phyloP scores from a whole-genome alignment of 37 sponge, comb jelly and placozoan species.

The Axinella damicornis region DNA sequence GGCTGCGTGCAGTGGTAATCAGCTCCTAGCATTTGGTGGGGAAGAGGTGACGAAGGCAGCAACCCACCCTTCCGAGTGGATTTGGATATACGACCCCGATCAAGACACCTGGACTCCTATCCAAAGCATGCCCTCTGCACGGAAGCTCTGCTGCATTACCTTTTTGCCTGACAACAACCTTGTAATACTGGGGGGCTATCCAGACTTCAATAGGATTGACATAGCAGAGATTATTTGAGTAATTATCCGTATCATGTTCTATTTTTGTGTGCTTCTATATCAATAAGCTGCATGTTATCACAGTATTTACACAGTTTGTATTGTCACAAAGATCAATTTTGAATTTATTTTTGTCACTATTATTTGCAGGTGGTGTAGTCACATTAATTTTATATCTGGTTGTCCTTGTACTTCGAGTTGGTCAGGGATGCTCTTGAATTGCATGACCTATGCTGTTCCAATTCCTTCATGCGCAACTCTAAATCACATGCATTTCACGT shows the following conservation, averaged over 20 bases:
- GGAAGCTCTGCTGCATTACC: slow-evolving; percentile 53
- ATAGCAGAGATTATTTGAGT: slow-evolving; percentile 27
- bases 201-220: slow-evolving; percentile 46
- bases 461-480: no score
- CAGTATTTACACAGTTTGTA: no score
- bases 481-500: no score
- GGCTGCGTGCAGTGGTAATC: slow-evolving; percentile 3
- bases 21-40: slow-evolving; percentile 62
- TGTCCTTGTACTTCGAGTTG: no score
- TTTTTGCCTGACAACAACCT: slow-evolving; percentile 19
- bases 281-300: no score
- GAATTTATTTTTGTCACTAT: no score
- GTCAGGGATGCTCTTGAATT: no score
- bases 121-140: slow-evolving; percentile 37
- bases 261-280: background rate
- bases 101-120: slow-evolving; percentile 55
- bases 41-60: slow-evolving; percentile 34
- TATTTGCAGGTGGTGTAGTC: no score
- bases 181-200: slow-evolving; percentile 49
- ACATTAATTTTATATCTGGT: no score
- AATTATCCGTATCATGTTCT: background rate
- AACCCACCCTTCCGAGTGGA: slow-evolving; percentile 40
- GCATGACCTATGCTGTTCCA: no score
- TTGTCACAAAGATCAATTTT: no score
- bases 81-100: slow-evolving; percentile 37